Base-by-base conservation (phyloP, 2,113 vertebrate genomes). In the Halcyon malimbica region DNA sequence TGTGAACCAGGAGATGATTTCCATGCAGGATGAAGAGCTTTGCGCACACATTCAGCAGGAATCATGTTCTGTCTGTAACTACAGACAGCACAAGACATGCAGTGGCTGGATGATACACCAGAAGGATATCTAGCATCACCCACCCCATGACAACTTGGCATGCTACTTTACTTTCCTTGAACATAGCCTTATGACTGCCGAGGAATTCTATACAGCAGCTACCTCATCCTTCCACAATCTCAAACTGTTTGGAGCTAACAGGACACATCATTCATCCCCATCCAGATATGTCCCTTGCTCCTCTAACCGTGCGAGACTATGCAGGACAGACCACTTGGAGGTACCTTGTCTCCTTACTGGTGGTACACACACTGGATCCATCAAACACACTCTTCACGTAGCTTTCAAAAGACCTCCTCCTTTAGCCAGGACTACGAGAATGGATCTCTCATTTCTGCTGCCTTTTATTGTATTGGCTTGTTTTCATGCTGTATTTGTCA, bases 231-330 rank as follows among this genome's bases (percentile, higher is more conserved):
- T 42, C 35, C 42, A 35, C 2, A 6, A 6, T 9, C 65, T 63
- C 77, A 51, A 21, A 93, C n/a, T 0, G 6, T 24, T 10, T 54
- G 80, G 83, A 70, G 29, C 68, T 80, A 31, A 23, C 21, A 76
- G 33, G 39, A 16, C 13, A 28, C 15, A n/a, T 20, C 10, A 13
- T 11, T 29, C 33, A 46, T 6, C 53, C 39, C 62, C 35, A 23
- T 1, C 31, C 90, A 91, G 31, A 24, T 46, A 4, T 0, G 5
- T 17, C 80, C 6, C 33, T 44, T 54, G 28, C 60, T 82, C 28
- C 37, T 39, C 69, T 20, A 21, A 17, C 11, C 11, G 2, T 0
- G 3, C 1, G 28, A 8, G 33, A 5, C 19, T 20, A 17, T 2
- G 15, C 4, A 42, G 50, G 14, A 10, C 33, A 60, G 25, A 69